Evolutionary conservation across 2,797 vertebrate genomes (phyloP).

Genomic region (Phaenicophaeus curvirostris): DNA sequence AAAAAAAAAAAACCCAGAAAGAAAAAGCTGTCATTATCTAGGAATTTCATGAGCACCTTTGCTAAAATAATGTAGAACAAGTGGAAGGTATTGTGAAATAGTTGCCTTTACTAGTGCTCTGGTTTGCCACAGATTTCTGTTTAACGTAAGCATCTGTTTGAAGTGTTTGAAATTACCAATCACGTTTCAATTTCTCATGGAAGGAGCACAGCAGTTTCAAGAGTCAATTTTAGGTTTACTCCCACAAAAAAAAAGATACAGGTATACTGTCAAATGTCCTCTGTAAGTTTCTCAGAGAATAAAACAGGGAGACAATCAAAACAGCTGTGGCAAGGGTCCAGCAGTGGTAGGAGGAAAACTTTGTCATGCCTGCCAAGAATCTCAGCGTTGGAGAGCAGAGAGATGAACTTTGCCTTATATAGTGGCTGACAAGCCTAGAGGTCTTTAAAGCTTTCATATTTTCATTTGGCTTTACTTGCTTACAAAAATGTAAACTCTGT

Average conservation of each 20-base stretch:
- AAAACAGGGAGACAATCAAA: neutral
- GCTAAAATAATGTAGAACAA: neutral
- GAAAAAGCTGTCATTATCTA: neutral
- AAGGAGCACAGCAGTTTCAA: neutral
- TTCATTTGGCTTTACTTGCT: neutral
- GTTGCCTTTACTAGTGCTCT: neutral
- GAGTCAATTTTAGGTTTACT: neutral
- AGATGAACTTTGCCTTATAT: conserved; percentile 73
- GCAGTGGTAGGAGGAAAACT: conserved; percentile 22
- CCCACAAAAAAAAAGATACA: neutral
- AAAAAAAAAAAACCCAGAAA: neutral
- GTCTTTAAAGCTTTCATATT: conserved; percentile 21
- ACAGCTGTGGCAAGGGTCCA: neutral
- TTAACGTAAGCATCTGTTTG: neutral
- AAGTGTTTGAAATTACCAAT: neutral
- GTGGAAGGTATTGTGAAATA: neutral
- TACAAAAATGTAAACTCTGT: conserved; percentile 2
- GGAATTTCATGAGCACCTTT: neutral
- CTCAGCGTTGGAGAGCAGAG: neutral
- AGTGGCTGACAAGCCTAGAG: conserved; percentile 16
- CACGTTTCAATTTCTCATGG: neutral
- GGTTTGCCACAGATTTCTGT: neutral
- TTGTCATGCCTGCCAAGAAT: conserved; percentile 50
- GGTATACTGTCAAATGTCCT: neutral
- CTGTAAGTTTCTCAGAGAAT: neutral